Conservation (phyloP, 2,888 invertebrate species). For the Lepidocyrtoides sp. region DNA sequence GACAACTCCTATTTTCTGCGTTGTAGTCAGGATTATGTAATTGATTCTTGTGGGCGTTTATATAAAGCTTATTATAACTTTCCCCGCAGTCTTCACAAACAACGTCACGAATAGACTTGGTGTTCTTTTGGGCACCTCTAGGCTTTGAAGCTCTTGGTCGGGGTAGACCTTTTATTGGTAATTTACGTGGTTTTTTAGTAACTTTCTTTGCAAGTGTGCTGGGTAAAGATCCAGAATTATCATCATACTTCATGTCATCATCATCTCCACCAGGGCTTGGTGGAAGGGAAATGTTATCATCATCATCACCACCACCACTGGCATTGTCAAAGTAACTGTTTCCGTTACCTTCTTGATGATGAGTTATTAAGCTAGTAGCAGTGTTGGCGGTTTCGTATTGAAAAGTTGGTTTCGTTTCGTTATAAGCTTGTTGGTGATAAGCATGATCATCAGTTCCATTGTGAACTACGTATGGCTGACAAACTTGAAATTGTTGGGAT, state of each 20-base stretch:
- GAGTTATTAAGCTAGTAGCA: neutral
- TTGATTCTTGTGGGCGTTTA: conserved; percentile 33
- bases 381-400: neutral
- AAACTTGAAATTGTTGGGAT: too few relatives aligned
- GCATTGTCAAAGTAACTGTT: neutral
- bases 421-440: neutral
- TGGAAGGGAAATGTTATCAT: neutral
- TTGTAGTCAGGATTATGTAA: conserved; percentile 60
- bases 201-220: too few relatives aligned
- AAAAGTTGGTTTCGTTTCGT: neutral
- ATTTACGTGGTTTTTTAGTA: too few relatives aligned
- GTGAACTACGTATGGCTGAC: too few relatives aligned
- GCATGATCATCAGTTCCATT: too few relatives aligned
- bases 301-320: neutral
- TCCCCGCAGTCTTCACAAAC: conserved; percentile 52
- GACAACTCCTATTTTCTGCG: too few relatives aligned
- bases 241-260: neutral
- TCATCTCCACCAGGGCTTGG: neutral
- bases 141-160: too few relatives aligned
- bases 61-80: neutral
- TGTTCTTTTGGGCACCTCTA: neutral
- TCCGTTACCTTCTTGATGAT: neutral
- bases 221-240: too few relatives aligned
- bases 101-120: neutral
- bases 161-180: too few relatives aligned